Evolutionary conservation across 2,113 vertebrate genomes (phyloP).

Genomic region (Microcebus murinus): DNA sequence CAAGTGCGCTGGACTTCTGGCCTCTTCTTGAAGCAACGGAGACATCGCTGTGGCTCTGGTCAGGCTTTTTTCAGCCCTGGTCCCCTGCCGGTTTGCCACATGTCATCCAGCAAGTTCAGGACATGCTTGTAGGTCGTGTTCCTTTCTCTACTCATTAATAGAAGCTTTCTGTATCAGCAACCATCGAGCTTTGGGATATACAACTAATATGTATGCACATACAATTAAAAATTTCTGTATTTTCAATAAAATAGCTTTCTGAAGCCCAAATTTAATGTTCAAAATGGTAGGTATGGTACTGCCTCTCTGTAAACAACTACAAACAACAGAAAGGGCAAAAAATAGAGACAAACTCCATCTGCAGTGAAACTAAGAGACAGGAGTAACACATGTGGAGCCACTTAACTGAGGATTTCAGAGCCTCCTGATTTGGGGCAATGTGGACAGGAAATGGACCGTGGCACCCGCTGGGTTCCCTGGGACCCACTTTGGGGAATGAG

Average conservation of each 20-base stretch:
- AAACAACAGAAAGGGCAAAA: neutral
- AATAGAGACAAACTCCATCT: no score
- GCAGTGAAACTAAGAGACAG: accelerated
- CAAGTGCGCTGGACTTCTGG: neutral
- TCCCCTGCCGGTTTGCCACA: no score
- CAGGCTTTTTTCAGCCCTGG: neutral
- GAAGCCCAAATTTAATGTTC: neutral
- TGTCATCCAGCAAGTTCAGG: neutral
- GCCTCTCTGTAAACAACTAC: neutral
- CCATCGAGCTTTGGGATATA: neutral
- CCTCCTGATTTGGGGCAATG: neutral
- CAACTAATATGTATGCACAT: neutral
- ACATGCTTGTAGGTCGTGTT: no score
- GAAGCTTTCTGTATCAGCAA: neutral
- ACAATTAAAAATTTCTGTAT: neutral
- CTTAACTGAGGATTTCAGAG: accelerated
- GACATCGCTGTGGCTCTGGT: no score
- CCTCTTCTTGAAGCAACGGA: no score
- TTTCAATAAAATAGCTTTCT: neutral
- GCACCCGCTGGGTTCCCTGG: no score
- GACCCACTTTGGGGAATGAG: neutral
- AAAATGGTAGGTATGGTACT: accelerated
- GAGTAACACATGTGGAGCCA: no score
- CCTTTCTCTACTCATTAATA: no score
- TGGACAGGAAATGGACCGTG: no score